Conservation (phyloP, 2,113 vertebrate genomes). For the Promerops cafer region DNA sequence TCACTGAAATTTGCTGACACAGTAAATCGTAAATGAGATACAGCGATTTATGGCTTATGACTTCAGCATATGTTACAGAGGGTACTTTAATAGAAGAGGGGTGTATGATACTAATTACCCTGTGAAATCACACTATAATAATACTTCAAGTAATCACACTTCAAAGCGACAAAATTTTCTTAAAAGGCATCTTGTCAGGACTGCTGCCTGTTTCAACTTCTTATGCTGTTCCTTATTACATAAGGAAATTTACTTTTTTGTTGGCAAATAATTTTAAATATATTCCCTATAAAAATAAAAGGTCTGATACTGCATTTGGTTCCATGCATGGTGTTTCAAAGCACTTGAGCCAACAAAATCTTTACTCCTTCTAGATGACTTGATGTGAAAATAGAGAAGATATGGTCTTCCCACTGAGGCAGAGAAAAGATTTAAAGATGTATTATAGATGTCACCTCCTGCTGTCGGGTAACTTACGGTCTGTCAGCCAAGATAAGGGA, state of each 20-base stretch:
- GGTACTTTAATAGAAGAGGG: conserved; percentile 13
- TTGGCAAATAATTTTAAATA: neutral
- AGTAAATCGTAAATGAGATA: conserved; percentile 26
- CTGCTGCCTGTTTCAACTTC: neutral
- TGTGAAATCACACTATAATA: conserved; percentile 28
- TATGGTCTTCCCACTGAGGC: neutral
- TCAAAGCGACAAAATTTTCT: conserved; percentile 33
- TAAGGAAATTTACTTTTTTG: neutral
- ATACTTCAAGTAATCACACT: conserved; percentile 36
- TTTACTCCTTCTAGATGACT: neutral
- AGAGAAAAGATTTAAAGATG: neutral
- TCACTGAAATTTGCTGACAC: conserved; percentile 52
- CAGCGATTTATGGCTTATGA: conserved; percentile 46
- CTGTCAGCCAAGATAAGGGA: neutral
- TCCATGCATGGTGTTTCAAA: neutral
- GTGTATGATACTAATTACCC: conserved; percentile 42
- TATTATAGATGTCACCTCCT: neutral
- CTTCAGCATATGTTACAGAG: conserved; percentile 52
- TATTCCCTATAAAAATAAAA: neutral
- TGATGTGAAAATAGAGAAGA: neutral
- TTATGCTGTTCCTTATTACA: neutral
- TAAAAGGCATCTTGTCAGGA: neutral
- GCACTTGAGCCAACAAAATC: neutral
- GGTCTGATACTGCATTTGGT: neutral
- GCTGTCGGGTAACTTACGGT: neutral